Base-by-base conservation (phyloP, 2,113 vertebrate genomes). In the Phalacrocorax brasilianus region DNA sequence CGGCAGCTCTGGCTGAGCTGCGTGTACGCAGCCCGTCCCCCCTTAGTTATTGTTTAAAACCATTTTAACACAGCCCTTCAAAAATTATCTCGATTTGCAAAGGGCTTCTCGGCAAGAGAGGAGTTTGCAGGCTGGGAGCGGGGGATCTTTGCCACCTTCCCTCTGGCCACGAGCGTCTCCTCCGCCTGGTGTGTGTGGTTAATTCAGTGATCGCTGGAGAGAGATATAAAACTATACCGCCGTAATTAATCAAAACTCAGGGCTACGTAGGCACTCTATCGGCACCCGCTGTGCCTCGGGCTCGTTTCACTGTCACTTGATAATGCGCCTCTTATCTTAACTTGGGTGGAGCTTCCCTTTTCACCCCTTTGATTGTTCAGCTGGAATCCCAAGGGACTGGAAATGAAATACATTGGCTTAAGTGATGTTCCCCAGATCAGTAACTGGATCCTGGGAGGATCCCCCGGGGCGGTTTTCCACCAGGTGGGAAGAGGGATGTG, bases 301-400 rank as follows among this genome's bases (percentile, higher is more conserved):
- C 95, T 85, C 30, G 3, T 74, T 88, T 91, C 63, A 3, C 58
- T 94, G 95, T 94, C 89, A 70, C 74, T 88, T 45, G 55, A 32
- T 75, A 68, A 90, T 14, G 66, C 8, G 1, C 71, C 75, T 89
- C 91, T 84, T 27, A 73, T 63, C 85, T 90, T 45, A 93, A 49
- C 70, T 72, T 74, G 70, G 94, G 95, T 94, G 96, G 87, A 93
- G 92, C 72, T 97, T 97, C 89, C 96, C 92, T 96, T 96, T 96
- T 96, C 95, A 96, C 94, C 97, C 82, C 92, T 96, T 80, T 91
- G 93, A 85, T 91, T 86, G 91, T 85, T 97, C 87, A 77, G 84
- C 85, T 94, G 96, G 88, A 95, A 95, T 95, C 83, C 70, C 86
- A 88, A 74, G 73, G 80, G 83, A 20, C 83, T 94, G 88, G 79